A percentile compares a stretch with the other conserved stretches of the same genome.
Conservation (phyloP, 1,140 invertebrate species). For the Nautilus pompilius region DNA sequence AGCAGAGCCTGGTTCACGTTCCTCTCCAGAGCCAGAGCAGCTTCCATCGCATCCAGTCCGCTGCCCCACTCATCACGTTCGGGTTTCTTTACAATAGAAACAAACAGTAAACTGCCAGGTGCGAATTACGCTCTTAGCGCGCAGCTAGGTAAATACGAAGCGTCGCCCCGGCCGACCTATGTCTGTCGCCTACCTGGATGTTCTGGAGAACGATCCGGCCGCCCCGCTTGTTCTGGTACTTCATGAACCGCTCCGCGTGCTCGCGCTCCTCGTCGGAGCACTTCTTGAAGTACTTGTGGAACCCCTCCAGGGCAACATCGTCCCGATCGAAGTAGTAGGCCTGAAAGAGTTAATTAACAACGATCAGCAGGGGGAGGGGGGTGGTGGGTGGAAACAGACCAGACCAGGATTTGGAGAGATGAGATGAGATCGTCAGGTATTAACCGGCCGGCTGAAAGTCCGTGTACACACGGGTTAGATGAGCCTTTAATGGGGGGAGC, state of each 20-base stretch:
- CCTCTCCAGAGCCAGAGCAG: slow-evolving; percentile 74
- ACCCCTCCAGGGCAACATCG: slow-evolving; percentile 73
- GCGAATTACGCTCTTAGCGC: too few species aligned
- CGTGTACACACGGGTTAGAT: too few species aligned
- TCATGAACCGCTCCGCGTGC: slow-evolving; percentile 72
- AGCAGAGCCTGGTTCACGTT: slow-evolving; percentile 75
- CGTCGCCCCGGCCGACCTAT: too few species aligned
- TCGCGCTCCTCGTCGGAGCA: slow-evolving; percentile 72
- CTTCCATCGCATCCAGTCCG: slow-evolving; percentile 67
- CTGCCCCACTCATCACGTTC: slow-evolving; percentile 64
- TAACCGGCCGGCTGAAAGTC: too few species aligned
- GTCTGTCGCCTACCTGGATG: slow-evolving; percentile 48
- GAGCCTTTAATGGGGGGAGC: too few species aligned
- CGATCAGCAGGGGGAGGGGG: background rate
- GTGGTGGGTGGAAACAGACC: too few species aligned
- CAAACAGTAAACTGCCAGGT: background rate
- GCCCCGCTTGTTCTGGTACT: slow-evolving; percentile 79
- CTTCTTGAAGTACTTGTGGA: slow-evolving; percentile 70
- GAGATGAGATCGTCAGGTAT: too few species aligned
- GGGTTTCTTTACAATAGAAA: slow-evolving; percentile 58
- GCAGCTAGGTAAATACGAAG: too few species aligned
- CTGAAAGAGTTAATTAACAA: slow-evolving; percentile 53
- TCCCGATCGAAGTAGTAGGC: slow-evolving; percentile 75
- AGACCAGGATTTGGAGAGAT: too few species aligned
- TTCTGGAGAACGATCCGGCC: slow-evolving; percentile 64